phyloP scores from a whole-genome alignment of 1,140 invertebrate species.

The Littorina saxatilis region DNA sequence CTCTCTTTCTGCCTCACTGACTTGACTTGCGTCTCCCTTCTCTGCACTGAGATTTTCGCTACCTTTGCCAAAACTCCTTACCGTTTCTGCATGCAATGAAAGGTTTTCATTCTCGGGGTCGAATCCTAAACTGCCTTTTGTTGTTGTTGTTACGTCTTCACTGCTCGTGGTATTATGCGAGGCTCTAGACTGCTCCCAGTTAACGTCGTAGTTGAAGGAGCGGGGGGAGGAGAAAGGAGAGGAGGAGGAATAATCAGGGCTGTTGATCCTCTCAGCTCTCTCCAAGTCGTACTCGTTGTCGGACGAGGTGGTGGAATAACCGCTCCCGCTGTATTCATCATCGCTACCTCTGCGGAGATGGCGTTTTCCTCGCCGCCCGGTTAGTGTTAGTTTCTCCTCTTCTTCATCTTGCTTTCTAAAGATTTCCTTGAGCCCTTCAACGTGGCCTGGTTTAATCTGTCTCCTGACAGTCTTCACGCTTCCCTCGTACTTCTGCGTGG shows the following conservation, averaged over 20 bases:
- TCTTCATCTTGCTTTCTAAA: not conserved
- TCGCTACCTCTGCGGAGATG: not conserved
- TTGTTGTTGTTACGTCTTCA: not conserved
- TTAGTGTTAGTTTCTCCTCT: not conserved
- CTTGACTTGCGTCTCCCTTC: not conserved
- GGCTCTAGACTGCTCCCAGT: not conserved
- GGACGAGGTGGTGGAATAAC: slow-evolving; percentile 32
- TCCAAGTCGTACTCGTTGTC: slow-evolving; percentile 37
- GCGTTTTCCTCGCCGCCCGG: not conserved
- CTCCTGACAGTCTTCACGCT: slow-evolving; percentile 31
- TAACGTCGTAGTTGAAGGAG: not conserved
- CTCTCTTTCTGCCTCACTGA: not conserved
- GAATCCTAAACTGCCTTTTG: not conserved
- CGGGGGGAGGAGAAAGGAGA: not conserved
- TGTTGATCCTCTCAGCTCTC: slow-evolving; percentile 26
- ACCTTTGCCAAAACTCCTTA: no score
- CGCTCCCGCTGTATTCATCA: slow-evolving; percentile 19
- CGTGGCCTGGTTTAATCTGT: slow-evolving; percentile 37
- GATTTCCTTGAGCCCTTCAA: slow-evolving; percentile 29
- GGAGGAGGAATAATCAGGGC: slow-evolving; percentile 20
- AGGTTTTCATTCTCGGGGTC: not conserved
- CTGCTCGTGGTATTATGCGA: not conserved
- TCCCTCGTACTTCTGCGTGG: slow-evolving; percentile 32
- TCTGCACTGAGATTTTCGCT: not conserved
- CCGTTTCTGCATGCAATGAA: not conserved